Percentiles rank a stretch among this genome's conserved stretches.
These are phyloP conservation scores for Neoniphon sammara DNA, from an alignment of 2,797 vertebrate species.

Conservation along the genomic window DNA sequence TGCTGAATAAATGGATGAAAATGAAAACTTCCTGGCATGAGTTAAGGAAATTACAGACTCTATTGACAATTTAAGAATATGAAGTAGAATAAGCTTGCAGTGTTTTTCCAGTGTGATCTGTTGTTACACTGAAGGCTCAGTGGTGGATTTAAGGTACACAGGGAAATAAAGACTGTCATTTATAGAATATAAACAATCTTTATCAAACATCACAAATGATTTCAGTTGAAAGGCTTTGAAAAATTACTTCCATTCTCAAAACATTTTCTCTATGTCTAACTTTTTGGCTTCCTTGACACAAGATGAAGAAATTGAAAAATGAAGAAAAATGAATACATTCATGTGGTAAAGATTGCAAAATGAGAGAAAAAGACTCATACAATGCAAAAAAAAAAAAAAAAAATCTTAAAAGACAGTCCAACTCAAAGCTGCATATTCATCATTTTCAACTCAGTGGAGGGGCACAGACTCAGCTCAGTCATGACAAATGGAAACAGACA, in stretches of 20 bases:
- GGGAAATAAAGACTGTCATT: slow-evolving; percentile 8
- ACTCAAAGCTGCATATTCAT: slow-evolving; percentile 20
- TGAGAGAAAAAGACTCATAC: background rate
- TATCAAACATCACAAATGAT: slow-evolving; percentile 60
- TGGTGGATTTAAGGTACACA: background rate
- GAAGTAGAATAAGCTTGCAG: background rate
- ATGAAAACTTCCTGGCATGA: no score
- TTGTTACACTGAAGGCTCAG: no score
- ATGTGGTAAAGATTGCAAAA: slow-evolving; percentile 2
- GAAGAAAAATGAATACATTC: slow-evolving; percentile 36
- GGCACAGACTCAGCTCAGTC: background rate
- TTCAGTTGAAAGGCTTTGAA: slow-evolving; percentile 44
- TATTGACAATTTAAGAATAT: background rate
- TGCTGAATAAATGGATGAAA: background rate
- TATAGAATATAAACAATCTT: slow-evolving; percentile 62
- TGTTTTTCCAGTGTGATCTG: background rate
- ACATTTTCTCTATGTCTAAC: slow-evolving; percentile 25
- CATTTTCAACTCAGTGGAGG: background rate
- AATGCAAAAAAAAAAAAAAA: background rate
- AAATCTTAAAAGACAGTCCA: slow-evolving; percentile 1
- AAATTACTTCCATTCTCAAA: slow-evolving; percentile 44
- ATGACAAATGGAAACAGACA: background rate
- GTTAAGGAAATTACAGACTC: no score
- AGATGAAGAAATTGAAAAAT: slow-evolving; percentile 31
- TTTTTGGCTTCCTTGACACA: slow-evolving; percentile 29